These are phyloP conservation scores for Drosophila sturtevanti DNA, from an alignment of 1,140 invertebrate species.

Conservation along the genomic window DNA sequence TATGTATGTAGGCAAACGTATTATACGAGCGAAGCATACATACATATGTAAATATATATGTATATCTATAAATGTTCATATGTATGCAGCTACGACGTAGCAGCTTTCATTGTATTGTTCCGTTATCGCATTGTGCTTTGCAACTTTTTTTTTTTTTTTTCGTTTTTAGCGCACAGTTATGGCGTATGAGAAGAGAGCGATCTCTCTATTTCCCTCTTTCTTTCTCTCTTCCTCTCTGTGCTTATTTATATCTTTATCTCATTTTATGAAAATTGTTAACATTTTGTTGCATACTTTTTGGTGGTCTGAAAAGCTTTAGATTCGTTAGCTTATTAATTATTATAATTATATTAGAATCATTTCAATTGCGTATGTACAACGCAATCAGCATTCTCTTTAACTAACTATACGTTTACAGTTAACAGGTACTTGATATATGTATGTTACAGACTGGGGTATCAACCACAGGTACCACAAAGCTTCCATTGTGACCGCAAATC, in stretches of 20 bases:
- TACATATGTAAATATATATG: neutral
- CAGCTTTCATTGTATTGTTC: slow-evolving; percentile 15
- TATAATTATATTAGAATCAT: neutral
- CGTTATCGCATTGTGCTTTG: slow-evolving; percentile 45
- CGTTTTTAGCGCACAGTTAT: slow-evolving; percentile 51
- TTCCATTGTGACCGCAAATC: too few relatives aligned
- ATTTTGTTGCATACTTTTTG: slow-evolving; percentile 57
- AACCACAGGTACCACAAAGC: too few relatives aligned
- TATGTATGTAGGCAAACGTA: slow-evolving; percentile 1
- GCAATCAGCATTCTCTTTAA: too few relatives aligned
- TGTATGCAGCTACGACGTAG: slow-evolving; percentile 3
- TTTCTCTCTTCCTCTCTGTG: slow-evolving; percentile 16
- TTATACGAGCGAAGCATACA: slow-evolving; percentile 14
- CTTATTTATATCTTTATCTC: neutral
- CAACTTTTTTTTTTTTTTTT: slow-evolving; percentile 9
- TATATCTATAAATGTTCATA: neutral
- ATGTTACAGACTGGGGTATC: too few relatives aligned
- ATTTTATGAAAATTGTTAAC: too few relatives aligned
- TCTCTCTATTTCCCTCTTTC: slow-evolving; percentile 32
- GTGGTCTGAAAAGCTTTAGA: slow-evolving; percentile 12
- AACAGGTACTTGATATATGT: too few relatives aligned
- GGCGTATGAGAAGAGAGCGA: slow-evolving; percentile 44
- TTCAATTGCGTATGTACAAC: too few relatives aligned
- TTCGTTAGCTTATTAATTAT: too few relatives aligned
- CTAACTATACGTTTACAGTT: too few relatives aligned